phyloP scores from a whole-genome alignment of 2,113 vertebrate genomes.

The Epinephelus fuscoguttatus region DNA sequence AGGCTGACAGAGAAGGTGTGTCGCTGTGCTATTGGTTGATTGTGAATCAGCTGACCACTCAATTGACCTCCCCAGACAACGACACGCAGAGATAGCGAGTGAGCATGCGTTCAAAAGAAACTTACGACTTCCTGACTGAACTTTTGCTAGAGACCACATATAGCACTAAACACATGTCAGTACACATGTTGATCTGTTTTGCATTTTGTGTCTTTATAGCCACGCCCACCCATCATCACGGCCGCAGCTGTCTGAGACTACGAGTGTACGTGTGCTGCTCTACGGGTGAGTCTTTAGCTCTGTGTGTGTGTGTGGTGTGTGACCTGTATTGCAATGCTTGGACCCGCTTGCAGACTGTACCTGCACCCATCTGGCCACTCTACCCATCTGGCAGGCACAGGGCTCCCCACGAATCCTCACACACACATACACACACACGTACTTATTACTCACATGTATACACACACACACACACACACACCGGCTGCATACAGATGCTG shows the following conservation, averaged over 20 bases:
- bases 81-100: too few relatives aligned
- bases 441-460: neutral
- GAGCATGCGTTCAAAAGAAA: too few relatives aligned
- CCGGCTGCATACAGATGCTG: constrained; percentile 43
- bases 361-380: constrained; percentile 46
- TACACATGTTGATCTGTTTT: neutral
- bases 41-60: too few relatives aligned
- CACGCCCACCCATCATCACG: constrained; percentile 94
- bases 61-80: too few relatives aligned
- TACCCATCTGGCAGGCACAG: constrained; percentile 14
- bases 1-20: too few relatives aligned
- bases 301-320: constrained; percentile 27
- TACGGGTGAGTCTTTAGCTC: constrained; percentile 87
- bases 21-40: too few relatives aligned
- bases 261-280: constrained; percentile 97
- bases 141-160: neutral
- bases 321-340: constrained; percentile 36
- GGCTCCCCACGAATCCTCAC: neutral
- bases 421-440: neutral
- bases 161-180: neutral
- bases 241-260: constrained; percentile 94
- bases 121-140: neutral
- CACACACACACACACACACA: constrained; percentile 4
- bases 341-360: constrained; percentile 30
- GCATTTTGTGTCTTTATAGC: constrained; percentile 80